Evolutionary conservation across 1,140 invertebrate species (phyloP), one percentile per base, ranked within the genome.

Genomic region (Andricus grossulariae): DNA sequence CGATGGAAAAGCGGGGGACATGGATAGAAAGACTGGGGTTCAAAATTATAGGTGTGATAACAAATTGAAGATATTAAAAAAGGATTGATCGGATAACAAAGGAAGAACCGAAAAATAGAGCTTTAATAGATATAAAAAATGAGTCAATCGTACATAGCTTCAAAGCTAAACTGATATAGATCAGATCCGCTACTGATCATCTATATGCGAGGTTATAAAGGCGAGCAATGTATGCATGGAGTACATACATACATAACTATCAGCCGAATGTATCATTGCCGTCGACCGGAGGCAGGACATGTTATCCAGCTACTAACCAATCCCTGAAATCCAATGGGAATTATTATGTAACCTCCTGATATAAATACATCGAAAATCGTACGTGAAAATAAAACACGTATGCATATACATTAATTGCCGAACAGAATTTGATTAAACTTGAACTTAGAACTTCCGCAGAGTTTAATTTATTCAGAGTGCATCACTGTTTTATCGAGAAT

Each of bases 261-360:
- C 84, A 84, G 74, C 72, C 79, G 77, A 77, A 85, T 86, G 84
- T 81, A 87, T 85, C 85, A 86, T 86, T 80, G 76, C 74, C 71
- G 75, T 25, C 72, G 80, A 71, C 66, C 78, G 39, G 21, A 73
- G 77, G 71, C 78, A 80, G 81, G 77, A 86, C 83, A 82, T 78
- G 83, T 84, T 87, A 86, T 85, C 75, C 85, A 39, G 60, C 72
- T 77, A 74, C 75, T 72, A 83, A 76, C 79, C 83, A 74, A 86
- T 84, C 83, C 74, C 79, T 76, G 76, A 50, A 83, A 86, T 82
- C 83, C 84, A 79, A 83, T 78, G 83, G 80, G 81, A 86, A 86
- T 86, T 85, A 86, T 86, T 86, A 83, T 80, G 83, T 84, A 84
- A 82, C 80, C 50, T 75, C 73, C 32, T 75, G 80, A 82, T 83